A percentile compares a stretch with the other conserved stretches of the same genome.
Evolutionary conservation across 2,888 invertebrate genomes (phyloP).

Genomic region (Nomada ferruginata): DNA sequence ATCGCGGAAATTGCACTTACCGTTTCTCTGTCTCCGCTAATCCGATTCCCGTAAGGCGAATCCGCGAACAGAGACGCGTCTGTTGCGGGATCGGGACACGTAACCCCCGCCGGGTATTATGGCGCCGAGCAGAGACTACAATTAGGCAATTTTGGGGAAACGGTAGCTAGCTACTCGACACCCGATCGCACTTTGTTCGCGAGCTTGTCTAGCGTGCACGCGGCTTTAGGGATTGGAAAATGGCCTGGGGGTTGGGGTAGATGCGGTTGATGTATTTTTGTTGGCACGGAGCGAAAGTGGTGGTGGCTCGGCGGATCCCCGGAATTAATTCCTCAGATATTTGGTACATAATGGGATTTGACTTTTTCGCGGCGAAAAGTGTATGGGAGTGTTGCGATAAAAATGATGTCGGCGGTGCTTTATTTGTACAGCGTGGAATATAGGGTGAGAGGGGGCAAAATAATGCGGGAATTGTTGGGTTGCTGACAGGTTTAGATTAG

Average conservation of each 20-base stretch:
- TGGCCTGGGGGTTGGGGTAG: background rate
- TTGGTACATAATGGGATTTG: no score
- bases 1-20: slow-evolving; percentile 73
- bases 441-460: no score
- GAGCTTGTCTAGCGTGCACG: background rate
- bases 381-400: no score
- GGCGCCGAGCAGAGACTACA: slow-evolving; percentile 12
- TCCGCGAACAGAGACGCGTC: slow-evolving; percentile 32
- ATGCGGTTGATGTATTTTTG: background rate
- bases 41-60: slow-evolving; percentile 59
- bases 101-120: slow-evolving; percentile 27
- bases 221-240: background rate
- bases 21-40: slow-evolving; percentile 65
- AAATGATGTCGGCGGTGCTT: no score
- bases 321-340: no score
- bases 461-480: no score
- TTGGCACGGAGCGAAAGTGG: background rate
- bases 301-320: no score
- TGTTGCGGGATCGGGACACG: slow-evolving; percentile 18
- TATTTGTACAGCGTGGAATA: no score
- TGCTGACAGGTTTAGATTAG: no score
- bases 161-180: slow-evolving; percentile 4
- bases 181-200: slow-evolving; percentile 33
- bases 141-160: slow-evolving; percentile 32
- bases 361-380: no score